Base-by-base conservation (phyloP, 1,140 invertebrate species). In the Pararge aegeria region DNA sequence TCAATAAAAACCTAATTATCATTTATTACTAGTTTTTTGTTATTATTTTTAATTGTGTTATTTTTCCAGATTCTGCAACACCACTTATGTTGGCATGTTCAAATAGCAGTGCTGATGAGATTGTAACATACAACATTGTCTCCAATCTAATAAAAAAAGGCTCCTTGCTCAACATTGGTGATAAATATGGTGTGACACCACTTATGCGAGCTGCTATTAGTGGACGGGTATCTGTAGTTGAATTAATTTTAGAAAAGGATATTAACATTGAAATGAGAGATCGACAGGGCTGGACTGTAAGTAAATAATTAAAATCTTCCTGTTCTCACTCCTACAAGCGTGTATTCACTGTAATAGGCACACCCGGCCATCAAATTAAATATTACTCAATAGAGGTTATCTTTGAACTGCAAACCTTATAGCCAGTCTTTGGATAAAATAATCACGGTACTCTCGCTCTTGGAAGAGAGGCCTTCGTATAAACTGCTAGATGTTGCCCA, bases 181-280 rank as follows among this genome's bases (percentile, higher is more conserved):
- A 91, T 34, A 87, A 77, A 55, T 82, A 85, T 61, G 85, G 91
- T 12, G 86, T 90, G 66, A 93, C 91, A 34, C 75, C 92, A 20
- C 67, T 93, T 5, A 93, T 93, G 91, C 83, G 80, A 52, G 90
- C 92, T 15, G 87, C 90, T 27, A 80, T 75, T 46, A 76, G 73
- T 16, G 84, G 90, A 34, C 75, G 83, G 52, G 42, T 57, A 7
- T 72, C 83, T 51, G 87, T 92, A 29, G 79, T 92, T 0, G 13
- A 75, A 51, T 78, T 91, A 54, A 57, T 93, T 9, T 46, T 92
- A 13, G 80, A 90, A 44, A 58, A 80, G 29, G 62, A 83, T 24
- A 78, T 87, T 27, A 84, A 92, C 75, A 81, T 93, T 52, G 87
- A 93, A 79, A 86, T 87, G 61, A 80, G 73, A 49, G 92, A 93